Base-by-base conservation (phyloP, 2,888 invertebrate species). In the Brachypalpus laphriformis region DNA sequence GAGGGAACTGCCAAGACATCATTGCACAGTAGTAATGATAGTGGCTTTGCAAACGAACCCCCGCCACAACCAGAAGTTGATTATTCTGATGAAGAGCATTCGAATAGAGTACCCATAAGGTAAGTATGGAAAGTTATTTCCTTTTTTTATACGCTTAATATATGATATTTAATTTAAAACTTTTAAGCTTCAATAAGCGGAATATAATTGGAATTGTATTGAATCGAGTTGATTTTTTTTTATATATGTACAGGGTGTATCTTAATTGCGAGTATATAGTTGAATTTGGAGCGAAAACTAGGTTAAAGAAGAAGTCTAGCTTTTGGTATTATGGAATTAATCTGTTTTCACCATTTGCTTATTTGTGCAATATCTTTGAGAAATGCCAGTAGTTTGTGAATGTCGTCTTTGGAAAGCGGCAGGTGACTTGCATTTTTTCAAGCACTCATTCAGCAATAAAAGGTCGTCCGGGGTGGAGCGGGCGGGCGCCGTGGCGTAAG, bases 21-120 rank as follows among this genome's bases (percentile, higher is more conserved):
- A 45, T 94, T 97, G 88, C 97, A 97, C 91, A 97, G 97, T 92
- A 97, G 97, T 91, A 97, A 97, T 92, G 97, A 97, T 92, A 97
- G 97, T 88, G 97, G 97, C 14, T 97, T 97, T 92, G 97, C 97
- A 89, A 97, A 97, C 90, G 97, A 97, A 90, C 94, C 94, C 31
- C 97, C 97, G 3, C 95, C 95, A 25, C 96, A 97, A 89, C 97
- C 97, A 20, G 97, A 97, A 92, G 95, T 97, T 80, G 97, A 97
- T 92, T 97, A 97, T 91, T 97, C 97, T 65, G 97, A 97, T 90
- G 97, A 97, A 92, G 97, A 97, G 90, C 95, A 95, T 59, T 94
- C 95, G 22, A 93, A 89, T 93, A 93, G 93, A 89, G 91, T 93
- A 87, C 93, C 93, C 63, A 92, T 92, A 89, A 92, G 93, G 93